phyloP scores from a whole-genome alignment of 2,888 invertebrate species.

The Malthinus seriepunctatus region DNA sequence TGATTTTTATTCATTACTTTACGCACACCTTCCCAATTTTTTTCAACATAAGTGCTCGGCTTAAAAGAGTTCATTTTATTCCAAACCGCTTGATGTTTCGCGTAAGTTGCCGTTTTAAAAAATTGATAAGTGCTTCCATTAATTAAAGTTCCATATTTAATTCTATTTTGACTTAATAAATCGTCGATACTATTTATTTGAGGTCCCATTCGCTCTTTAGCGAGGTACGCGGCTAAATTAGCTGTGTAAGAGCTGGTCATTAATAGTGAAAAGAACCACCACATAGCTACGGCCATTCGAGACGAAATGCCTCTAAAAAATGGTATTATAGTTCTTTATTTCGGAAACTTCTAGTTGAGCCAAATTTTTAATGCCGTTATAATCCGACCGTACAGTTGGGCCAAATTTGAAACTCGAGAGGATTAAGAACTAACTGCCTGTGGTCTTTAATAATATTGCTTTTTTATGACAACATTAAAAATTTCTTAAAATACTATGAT shows the following conservation, averaged over 20 bases:
- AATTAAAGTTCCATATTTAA: slow-evolving; percentile 87
- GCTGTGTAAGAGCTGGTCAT: slow-evolving; percentile 94
- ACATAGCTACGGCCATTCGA: slow-evolving; percentile 83
- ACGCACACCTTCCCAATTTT: slow-evolving; percentile 84
- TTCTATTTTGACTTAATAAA: slow-evolving; percentile 88
- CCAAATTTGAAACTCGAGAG: too few species aligned
- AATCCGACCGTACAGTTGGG: too few species aligned
- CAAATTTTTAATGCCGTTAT: too few species aligned
- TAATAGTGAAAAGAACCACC: slow-evolving; percentile 94
- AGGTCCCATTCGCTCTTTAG: slow-evolving; percentile 84
- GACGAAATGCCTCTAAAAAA: slow-evolving; percentile 79
- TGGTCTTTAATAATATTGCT: too few species aligned
- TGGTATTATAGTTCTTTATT: too few species aligned
- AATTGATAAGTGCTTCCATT: slow-evolving; percentile 94
- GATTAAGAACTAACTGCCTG: too few species aligned
- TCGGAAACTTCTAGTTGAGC: too few species aligned
- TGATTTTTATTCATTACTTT: slow-evolving; percentile 80
- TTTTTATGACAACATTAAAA: too few species aligned
- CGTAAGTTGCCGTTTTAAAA: slow-evolving; percentile 60
- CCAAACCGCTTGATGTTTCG: slow-evolving; percentile 38
- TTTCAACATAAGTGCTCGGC: slow-evolving; percentile 81
- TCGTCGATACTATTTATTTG: slow-evolving; percentile 91
- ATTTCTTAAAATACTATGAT: too few species aligned
- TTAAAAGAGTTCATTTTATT: slow-evolving; percentile 73
- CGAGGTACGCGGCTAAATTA: slow-evolving; percentile 90